phyloP scores from a whole-genome alignment of 2,797 vertebrate species.

The Pangasius sanitwongsei region DNA sequence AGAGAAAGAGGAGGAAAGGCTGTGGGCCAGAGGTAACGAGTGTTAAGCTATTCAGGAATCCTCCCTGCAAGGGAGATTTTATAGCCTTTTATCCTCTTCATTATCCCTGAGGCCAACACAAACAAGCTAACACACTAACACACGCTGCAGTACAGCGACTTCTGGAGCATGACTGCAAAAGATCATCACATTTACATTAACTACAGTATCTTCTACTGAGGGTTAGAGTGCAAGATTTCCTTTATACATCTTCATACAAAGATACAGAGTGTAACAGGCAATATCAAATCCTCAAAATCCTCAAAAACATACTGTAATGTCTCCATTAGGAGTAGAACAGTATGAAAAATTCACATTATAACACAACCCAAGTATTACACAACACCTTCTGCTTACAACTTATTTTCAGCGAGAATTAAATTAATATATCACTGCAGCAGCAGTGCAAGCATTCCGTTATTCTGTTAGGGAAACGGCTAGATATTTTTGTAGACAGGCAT shows the following conservation, averaged over 20 bases:
- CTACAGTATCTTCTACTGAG: not conserved
- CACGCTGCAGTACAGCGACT: not conserved
- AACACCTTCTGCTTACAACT: not conserved
- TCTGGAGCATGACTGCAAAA: constrained; percentile 2
- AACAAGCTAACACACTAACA: constrained; percentile 28
- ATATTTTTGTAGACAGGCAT: not conserved
- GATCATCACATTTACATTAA: not conserved
- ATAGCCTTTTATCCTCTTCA: constrained; percentile 48
- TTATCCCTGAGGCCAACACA: constrained; percentile 41
- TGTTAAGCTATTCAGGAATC: constrained; percentile 17
- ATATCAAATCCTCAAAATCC: not conserved
- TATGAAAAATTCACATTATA: not conserved
- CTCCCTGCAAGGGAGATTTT: not conserved
- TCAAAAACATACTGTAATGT: not conserved
- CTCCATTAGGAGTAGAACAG: not conserved
- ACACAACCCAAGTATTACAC: constrained; percentile 3
- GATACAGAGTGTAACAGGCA: not conserved
- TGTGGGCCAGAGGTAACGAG: constrained; percentile 2
- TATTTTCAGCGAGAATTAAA: constrained; percentile 12
- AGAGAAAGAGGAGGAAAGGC: not conserved
- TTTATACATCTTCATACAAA: too few species aligned
- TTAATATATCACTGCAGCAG: not conserved
- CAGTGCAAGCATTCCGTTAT: not conserved
- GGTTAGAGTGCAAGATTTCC: not conserved
- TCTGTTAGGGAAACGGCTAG: not conserved